A percentile compares a stretch with the other conserved stretches of the same genome.
phyloP scores from a whole-genome alignment of 2,797 vertebrate species.

The Myiothlypis coronata region DNA sequence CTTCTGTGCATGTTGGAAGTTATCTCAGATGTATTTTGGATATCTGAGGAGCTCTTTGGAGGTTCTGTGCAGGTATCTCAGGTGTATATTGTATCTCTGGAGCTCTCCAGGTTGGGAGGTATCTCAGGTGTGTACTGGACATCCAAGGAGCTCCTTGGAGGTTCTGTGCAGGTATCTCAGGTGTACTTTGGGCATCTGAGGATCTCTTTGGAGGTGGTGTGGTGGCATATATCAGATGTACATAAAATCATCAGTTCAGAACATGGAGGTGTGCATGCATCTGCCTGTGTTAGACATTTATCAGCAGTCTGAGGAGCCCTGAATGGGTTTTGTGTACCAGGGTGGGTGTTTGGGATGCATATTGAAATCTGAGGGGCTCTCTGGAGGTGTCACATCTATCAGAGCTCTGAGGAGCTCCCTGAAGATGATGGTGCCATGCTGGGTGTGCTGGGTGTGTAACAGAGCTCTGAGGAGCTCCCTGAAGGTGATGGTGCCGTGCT shows the following conservation, averaged over 20 bases:
- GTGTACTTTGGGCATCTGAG: rapidly evolving
- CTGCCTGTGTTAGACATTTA: rapidly evolving
- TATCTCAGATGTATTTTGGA: too few species aligned
- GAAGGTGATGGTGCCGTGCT: neutral
- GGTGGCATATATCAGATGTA: neutral
- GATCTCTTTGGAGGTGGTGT: rapidly evolving
- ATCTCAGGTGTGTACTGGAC: neutral
- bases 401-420: neutral
- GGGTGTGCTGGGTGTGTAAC: too few species aligned
- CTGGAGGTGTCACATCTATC: too few species aligned
- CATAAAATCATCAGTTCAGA: neutral
- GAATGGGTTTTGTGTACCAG: rapidly evolving
- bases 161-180: neutral
- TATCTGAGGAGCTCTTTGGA: too few species aligned
- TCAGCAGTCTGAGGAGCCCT: neutral
- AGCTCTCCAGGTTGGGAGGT: neutral
- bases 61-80: neutral
- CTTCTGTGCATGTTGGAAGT: neutral
- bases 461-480: neutral
- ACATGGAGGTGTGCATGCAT: rapidly evolving
- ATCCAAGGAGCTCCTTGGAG: neutral
- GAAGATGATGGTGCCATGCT: too few species aligned
- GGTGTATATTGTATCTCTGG: too few species aligned
- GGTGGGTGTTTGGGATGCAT: rapidly evolving
- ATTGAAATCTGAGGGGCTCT: neutral